Evolutionary conservation across 2,888 invertebrate species (phyloP), one percentile per base, ranked within the genome.

Genomic region (Oconnorella tubifera): DNA sequence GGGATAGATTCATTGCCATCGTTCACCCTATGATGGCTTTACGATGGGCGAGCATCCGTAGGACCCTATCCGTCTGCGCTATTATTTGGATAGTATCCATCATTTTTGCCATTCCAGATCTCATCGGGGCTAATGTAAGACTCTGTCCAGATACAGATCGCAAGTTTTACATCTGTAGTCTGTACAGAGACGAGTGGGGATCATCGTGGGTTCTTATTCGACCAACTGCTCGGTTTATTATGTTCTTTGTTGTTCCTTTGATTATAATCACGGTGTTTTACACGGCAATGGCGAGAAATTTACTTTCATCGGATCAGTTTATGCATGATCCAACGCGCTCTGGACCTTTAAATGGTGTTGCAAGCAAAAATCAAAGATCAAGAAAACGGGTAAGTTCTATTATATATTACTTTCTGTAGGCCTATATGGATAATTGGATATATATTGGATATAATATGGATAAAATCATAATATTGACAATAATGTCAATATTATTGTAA

Each of bases 1-100:
- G 89, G 14, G 93, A 94, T 81, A 86, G 94, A 61, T 95, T 91
- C 83, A 90, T 90, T 79, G 94, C 94, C 2, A 93, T 95, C 70
- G 92, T 92, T 2, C 89, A 92, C 79, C 94, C 94, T 0, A 84
- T 95, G 83, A 90, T 89, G 76, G 90, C 90, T 75, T 89, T 91
- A 66, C 79, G 78, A 27, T 79, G 78, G 4, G 84, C 88, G 28
- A 89, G 90, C 0, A 88, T 6, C 6, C 40, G 40, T 19, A 40
- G 40, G 40, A 40, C 40, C 10, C 19, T 10, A 10, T 10, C 19
- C 4, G 60, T 33, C 10, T 88, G 76, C 0, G 68, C 68, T 0
- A 69, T 66, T 14, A 75, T 80, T n/a, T 80, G 80, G 94, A 73
- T 90, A 14, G 77, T 91, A 66, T 90, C 93, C 1, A 86, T 88